Evolutionary conservation across 2,888 invertebrate species (phyloP).

Genomic region (Microctonus hyperodae): DNA sequence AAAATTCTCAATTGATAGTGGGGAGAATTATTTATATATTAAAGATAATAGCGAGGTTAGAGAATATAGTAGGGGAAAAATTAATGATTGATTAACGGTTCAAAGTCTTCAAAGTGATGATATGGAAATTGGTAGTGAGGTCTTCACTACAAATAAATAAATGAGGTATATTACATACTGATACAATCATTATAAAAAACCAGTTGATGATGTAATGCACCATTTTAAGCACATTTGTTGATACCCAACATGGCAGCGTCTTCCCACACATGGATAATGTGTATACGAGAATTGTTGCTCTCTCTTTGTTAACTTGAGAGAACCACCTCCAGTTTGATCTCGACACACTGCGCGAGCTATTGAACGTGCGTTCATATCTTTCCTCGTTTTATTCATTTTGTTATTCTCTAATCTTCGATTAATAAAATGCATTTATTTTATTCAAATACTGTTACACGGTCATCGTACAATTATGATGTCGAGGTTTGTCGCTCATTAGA

Average conservation of each 20-base stretch:
- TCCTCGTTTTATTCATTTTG: constrained; percentile 2
- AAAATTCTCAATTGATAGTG: too few species aligned
- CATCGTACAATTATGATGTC: constrained; percentile 42
- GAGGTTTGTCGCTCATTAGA: constrained; percentile 43
- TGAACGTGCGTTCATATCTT: constrained; percentile 24
- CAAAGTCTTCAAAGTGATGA: background rate
- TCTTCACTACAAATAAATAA: constrained; percentile 26
- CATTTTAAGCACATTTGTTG: constrained; percentile 53
- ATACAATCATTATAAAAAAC: constrained; percentile 46
- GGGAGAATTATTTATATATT: background rate
- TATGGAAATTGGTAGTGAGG: constrained; percentile 5
- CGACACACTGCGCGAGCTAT: constrained; percentile 37
- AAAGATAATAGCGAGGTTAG: background rate
- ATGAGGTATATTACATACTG: constrained; percentile 15
- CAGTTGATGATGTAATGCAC: constrained; percentile 60
- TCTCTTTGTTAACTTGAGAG: constrained; percentile 14
- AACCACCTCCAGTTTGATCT: constrained; percentile 39
- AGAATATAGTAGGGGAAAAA: too few species aligned
- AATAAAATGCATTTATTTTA: constrained; percentile 52
- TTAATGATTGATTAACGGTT: background rate
- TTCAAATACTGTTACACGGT: constrained; percentile 34
- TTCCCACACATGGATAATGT: constrained; percentile 42
- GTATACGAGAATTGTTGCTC: constrained; percentile 30
- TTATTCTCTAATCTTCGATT: constrained; percentile 34
- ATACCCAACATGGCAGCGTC: constrained; percentile 52